Evolutionary conservation across 2,888 invertebrate genomes (phyloP).

Genomic region (Micropterix aruncella): DNA sequence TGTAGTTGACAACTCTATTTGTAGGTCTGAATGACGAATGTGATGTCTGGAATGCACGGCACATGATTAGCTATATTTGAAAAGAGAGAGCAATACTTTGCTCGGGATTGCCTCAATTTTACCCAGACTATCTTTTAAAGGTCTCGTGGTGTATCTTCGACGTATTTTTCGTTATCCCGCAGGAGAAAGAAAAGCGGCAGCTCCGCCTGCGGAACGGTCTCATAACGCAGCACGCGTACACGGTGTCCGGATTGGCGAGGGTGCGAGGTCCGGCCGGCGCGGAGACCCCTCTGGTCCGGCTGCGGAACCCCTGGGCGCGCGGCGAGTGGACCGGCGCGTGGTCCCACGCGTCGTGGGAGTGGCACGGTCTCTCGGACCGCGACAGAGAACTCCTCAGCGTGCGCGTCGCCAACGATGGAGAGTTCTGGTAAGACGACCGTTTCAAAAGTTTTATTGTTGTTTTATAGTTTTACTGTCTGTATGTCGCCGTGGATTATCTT

Average conservation of each 20-base stretch:
- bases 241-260: slow-evolving; percentile 55
- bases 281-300: slow-evolving; percentile 43
- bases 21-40: no score
- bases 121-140: no score
- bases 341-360: slow-evolving; percentile 54
- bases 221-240: slow-evolving; percentile 53
- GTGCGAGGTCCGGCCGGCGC: slow-evolving; percentile 40
- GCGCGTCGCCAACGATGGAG: slow-evolving; percentile 48
- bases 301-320: slow-evolving; percentile 52
- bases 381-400: slow-evolving; percentile 49
- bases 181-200: slow-evolving; percentile 42
- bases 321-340: slow-evolving; percentile 60
- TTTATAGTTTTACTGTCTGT: no score
- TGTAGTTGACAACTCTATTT: no score
- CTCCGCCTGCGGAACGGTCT: slow-evolving; percentile 45
- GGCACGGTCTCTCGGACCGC: slow-evolving; percentile 48
- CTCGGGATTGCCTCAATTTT: no score
- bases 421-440: slow-evolving; percentile 45
- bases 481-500: no score
- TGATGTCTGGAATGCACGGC: no score
- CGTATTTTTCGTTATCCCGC: no score
- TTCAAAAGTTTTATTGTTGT: no score
- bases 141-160: no score
- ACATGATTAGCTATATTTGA: no score
- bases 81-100: no score